These are phyloP conservation scores for Sarcoramphus papa DNA, from an alignment of 2,797 vertebrate species.

Conservation along the genomic window DNA sequence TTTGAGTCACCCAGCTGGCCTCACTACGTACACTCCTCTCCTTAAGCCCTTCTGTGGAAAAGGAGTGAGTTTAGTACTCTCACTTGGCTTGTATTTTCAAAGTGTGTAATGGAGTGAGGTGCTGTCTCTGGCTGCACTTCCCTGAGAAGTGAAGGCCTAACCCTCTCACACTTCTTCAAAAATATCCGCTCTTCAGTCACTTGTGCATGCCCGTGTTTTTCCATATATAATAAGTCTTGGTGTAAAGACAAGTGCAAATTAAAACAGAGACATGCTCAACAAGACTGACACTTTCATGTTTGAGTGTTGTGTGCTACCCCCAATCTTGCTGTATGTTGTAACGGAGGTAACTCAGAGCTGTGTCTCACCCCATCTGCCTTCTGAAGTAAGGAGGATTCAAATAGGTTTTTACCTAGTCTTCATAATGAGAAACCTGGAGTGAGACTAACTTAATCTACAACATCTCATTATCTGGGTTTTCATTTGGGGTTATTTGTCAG, in stretches of 20 bases:
- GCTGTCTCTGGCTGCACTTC: background rate
- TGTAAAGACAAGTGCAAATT: background rate
- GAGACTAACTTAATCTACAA: background rate
- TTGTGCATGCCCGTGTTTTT: background rate
- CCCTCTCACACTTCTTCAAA: background rate
- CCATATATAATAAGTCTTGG: background rate
- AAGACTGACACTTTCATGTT: background rate
- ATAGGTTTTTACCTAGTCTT: background rate
- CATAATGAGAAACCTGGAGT: background rate
- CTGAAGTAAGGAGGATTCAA: background rate
- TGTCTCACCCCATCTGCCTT: background rate
- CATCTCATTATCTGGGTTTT: constrained; percentile 33
- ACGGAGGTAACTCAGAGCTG: background rate
- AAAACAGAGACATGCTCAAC: background rate
- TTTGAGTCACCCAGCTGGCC: background rate
- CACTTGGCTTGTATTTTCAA: background rate
- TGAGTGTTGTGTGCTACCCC: background rate
- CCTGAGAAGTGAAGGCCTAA: background rate
- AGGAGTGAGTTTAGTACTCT: background rate
- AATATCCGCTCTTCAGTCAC: rapidly evolving
- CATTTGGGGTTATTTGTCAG: background rate
- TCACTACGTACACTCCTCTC: background rate
- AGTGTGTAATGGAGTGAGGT: background rate
- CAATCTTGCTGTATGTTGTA: background rate
- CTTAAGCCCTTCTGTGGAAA: background rate